phyloP scores from a whole-genome alignment of 2,888 invertebrate species.

The Athalia cordata region DNA sequence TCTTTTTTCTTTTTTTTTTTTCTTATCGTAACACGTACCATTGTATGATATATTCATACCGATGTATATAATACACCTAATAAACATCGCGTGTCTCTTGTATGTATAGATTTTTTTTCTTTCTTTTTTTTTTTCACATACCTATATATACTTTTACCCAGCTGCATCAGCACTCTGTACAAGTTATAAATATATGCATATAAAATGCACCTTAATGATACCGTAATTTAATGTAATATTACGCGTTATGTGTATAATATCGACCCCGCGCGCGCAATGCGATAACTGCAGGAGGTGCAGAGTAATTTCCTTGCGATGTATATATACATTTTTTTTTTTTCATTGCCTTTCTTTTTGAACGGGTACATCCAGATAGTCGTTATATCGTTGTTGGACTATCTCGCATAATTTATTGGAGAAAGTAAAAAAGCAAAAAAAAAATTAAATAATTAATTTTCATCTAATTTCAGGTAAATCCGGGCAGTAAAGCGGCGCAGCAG shows the following conservation, averaged over 20 bases:
- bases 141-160: too few relatives aligned
- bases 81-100: conserved; percentile 28
- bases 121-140: neutral
- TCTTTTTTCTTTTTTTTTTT: neutral
- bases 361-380: too few relatives aligned
- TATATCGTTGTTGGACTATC: too few relatives aligned
- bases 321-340: too few relatives aligned
- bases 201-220: neutral
- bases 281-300: too few relatives aligned
- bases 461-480: conserved; percentile 88
- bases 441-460: neutral
- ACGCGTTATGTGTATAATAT: neutral
- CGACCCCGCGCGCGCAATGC: too few relatives aligned
- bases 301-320: too few relatives aligned
- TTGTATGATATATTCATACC: conserved; percentile 1
- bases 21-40: neutral
- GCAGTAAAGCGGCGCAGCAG: conserved; percentile 87
- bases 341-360: too few relatives aligned
- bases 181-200: neutral
- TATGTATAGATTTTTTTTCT: conserved; percentile 17
- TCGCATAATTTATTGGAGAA: too few relatives aligned
- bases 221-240: conserved; percentile 26
- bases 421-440: too few relatives aligned
- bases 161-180: too few relatives aligned
- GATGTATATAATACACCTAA: neutral